Conservation (phyloP, 2,888 invertebrate genomes). For the Synergus itoensis region DNA sequence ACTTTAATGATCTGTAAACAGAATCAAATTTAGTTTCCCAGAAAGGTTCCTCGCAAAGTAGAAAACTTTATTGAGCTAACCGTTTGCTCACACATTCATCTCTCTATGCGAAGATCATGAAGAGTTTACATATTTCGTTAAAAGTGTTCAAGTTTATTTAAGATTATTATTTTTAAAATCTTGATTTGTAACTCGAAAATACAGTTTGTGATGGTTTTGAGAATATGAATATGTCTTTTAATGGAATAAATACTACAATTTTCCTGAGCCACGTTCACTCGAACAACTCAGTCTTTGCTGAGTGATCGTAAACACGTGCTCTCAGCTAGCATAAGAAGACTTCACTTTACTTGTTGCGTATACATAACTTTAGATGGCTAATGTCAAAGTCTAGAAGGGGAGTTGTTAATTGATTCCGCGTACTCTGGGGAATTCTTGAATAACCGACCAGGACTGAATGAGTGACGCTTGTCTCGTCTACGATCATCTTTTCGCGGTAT, state of each 20-base stretch:
- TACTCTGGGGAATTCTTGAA: conserved; percentile 10
- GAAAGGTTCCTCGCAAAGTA: background rate
- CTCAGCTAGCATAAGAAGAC: background rate
- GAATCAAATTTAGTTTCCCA: background rate
- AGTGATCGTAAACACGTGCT: conserved; percentile 18
- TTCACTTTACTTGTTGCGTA: conserved; percentile 28
- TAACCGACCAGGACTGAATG: background rate
- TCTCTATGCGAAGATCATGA: background rate
- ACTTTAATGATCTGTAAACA: conserved; percentile 2
- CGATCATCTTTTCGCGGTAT: conserved; percentile 23
- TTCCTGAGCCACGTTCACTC: background rate
- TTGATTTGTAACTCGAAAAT: too few species aligned
- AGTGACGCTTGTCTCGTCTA: conserved; percentile 22
- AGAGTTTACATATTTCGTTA: conserved; percentile 6
- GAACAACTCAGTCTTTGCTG: background rate
- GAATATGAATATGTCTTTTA: background rate
- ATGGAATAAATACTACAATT: background rate
- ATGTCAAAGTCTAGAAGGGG: background rate
- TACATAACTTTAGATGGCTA: conserved; percentile 1
- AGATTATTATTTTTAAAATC: too few species aligned
- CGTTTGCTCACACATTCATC: background rate
- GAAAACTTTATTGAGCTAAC: conserved; percentile 14
- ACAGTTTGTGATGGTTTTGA: background rate
- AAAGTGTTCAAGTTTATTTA: background rate
- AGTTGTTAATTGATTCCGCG: conserved; percentile 34